Evolutionary conservation across 2,797 vertebrate genomes (phyloP), one percentile per base, ranked within the genome.

Genomic region (Falco novaeseelandiae): DNA sequence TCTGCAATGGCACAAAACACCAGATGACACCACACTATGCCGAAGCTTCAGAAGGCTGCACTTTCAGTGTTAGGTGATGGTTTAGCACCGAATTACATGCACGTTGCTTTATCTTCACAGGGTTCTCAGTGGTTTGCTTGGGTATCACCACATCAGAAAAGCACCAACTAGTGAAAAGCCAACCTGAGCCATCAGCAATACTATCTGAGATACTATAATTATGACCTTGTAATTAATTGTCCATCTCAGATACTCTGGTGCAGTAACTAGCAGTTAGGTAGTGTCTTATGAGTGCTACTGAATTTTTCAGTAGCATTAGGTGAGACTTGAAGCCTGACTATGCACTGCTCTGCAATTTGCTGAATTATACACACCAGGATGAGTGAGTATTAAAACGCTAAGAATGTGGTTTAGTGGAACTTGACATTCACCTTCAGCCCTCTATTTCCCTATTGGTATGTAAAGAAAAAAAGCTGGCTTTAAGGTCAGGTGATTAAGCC

Each of bases 401-500:
- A 61, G 54, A 66, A 18, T 30, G 38, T 82, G 62, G 79, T 87
- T 80, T 86, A 38, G 32, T 74, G 77, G 44, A 84, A 86, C 40
- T 70, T 90, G 58, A 63, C 80, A 84, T 66, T 77, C 77, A 59
- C 32, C 30, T 88, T 94, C 85, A 94, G 87, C 18, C 29, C 6
- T 95, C 16, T 83, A 20, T 95, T 95, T 92, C 32, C 29, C 48
- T 57, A 32, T 22, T 18, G 40, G 21, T 65, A 7, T 40, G 84
- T 80, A 89, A 84, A 93, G 55, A 79, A 95, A 95, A 93, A 5
- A 27, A 87, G n/a, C 59, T 79, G 81, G 38, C 44, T 89, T 82
- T 89, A 76, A 89, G 25, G 32, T 86, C 36, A 59, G 51, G 8
- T 88, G 34, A 79, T 86, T 69, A 66, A 23, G 21, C 12, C 52